phyloP scores from a whole-genome alignment of 2,113 vertebrate genomes.

The Rostratula benghalensis region DNA sequence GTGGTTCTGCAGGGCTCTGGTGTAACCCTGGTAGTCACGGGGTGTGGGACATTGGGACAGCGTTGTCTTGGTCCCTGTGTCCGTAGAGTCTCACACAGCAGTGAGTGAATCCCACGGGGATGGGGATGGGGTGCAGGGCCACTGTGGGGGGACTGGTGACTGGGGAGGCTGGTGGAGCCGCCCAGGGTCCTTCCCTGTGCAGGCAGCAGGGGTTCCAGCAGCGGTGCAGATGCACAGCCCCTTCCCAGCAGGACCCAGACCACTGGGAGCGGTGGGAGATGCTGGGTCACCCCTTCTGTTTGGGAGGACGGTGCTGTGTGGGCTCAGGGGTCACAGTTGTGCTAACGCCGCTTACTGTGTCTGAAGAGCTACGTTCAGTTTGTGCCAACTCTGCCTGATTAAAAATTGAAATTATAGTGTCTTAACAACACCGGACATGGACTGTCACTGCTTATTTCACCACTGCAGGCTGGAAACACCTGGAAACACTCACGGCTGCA shows the following conservation, averaged over 20 bases:
- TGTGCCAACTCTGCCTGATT: slow-evolving; percentile 2
- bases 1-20: neutral
- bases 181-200: neutral
- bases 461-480: neutral
- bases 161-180: neutral
- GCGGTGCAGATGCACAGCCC: neutral
- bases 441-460: slow-evolving; percentile 44
- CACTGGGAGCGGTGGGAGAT: neutral
- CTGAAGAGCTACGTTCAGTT: neutral
- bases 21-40: rapidly evolving
- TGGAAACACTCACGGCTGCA: neutral
- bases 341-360: neutral
- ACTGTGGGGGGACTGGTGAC: neutral
- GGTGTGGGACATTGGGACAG: too few species aligned
- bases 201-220: neutral
- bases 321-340: neutral
- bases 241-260: neutral
- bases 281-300: neutral
- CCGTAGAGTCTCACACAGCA: neutral
- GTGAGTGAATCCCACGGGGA: rapidly evolving
- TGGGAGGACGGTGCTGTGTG: rapidly evolving
- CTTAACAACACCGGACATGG: neutral
- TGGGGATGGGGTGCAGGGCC: too few species aligned
- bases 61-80: neutral
- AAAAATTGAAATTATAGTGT: neutral